These are phyloP conservation scores for Protobothrops flavoviridis DNA, from an alignment of 2,113 vertebrate genomes.

Conservation along the genomic window DNA sequence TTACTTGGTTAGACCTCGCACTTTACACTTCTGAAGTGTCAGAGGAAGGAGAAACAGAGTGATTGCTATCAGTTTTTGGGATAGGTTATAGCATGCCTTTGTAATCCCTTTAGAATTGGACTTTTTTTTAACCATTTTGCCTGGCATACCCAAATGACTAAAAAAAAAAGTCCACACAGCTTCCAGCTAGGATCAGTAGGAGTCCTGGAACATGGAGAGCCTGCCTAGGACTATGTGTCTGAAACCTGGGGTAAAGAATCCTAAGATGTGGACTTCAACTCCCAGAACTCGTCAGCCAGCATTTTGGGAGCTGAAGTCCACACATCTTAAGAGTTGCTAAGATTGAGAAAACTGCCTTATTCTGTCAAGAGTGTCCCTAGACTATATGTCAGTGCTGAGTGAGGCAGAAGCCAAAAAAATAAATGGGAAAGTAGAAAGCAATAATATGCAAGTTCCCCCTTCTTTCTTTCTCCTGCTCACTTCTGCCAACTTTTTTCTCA, in stretches of 20 bases:
- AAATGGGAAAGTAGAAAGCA: not conserved
- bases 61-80: not conserved
- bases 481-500: not conserved
- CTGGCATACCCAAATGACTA: not conserved
- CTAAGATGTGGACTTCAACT: not conserved
- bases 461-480: not conserved
- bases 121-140: not conserved
- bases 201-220: not conserved
- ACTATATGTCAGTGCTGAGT: not conserved
- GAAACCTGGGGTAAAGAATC: not conserved
- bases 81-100: not conserved
- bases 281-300: not conserved
- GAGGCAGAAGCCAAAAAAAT: not conserved
- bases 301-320: not conserved
- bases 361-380: not conserved
- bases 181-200: not conserved
- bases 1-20: constrained; percentile 38
- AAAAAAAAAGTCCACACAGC: not conserved
- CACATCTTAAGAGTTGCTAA: not conserved
- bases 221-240: not conserved
- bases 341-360: not conserved
- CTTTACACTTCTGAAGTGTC: constrained; percentile 35
- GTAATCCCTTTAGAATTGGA: not conserved
- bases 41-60: not conserved
- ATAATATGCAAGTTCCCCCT: no score